Conservation (phyloP, 2,113 vertebrate genomes). For the Gymnocephalus cernua region DNA sequence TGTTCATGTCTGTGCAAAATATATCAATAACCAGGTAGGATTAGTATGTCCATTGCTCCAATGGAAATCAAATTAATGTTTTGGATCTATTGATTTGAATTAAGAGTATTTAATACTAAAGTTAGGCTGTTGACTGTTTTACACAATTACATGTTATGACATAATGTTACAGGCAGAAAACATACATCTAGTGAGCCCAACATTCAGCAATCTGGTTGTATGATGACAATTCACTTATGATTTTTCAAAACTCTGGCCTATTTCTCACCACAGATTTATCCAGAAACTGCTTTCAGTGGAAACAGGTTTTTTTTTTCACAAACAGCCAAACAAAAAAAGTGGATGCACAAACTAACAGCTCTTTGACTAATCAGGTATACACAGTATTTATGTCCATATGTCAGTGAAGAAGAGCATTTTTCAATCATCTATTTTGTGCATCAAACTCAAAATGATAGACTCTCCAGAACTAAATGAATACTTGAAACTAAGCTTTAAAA, state of each 20-base stretch:
- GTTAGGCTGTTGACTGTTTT: not conserved
- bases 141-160: not conserved
- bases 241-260: not conserved
- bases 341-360: constrained; percentile 1
- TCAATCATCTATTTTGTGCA: constrained; percentile 1
- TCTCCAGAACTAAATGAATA: constrained; percentile 14
- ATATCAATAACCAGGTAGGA: constrained; percentile 18
- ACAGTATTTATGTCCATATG: not conserved
- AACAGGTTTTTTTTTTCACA: not conserved
- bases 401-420: constrained; percentile 5
- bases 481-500: constrained; percentile 10
- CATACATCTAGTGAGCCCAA: not conserved
- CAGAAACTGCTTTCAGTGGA: not conserved
- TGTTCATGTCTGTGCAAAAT: constrained; percentile 36
- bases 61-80: not conserved
- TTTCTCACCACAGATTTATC: not conserved
- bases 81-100: not conserved
- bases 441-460: not conserved
- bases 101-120: not conserved
- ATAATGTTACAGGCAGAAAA: not conserved
- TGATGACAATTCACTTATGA: not conserved
- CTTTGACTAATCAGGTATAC: constrained; percentile 14
- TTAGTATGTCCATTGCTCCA: not conserved
- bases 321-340: not conserved
- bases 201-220: not conserved